A percentile compares a stretch with the other conserved stretches of the same genome.
Evolutionary conservation across 2,888 invertebrate genomes (phyloP).

Genomic region (Trichopoda pennipes): DNA sequence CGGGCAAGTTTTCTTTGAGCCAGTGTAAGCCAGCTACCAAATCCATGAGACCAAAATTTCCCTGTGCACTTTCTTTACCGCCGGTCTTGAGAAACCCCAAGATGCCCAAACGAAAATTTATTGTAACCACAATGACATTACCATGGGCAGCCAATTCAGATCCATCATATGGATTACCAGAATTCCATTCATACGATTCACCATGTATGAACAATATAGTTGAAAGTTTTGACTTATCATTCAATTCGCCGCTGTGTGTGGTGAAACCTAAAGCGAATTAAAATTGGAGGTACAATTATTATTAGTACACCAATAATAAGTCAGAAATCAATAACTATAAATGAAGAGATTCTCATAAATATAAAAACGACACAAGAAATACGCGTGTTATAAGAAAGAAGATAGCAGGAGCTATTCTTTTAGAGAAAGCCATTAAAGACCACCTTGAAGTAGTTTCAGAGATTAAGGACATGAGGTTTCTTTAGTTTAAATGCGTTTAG

Average conservation of each 20-base stretch:
- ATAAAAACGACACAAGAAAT: no score
- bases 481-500: no score
- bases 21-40: slow-evolving; percentile 97
- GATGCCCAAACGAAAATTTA: slow-evolving; percentile 94
- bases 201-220: slow-evolving; percentile 95
- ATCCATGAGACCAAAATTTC: slow-evolving; percentile 95
- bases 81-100: slow-evolving; percentile 95
- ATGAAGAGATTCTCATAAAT: no score
- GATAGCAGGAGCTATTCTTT: no score
- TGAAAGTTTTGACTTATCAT: slow-evolving; percentile 82
- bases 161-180: slow-evolving; percentile 98
- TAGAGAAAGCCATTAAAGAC: no score
- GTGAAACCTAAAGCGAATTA: slow-evolving; percentile 55
- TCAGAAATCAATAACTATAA: no score
- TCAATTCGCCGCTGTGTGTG: slow-evolving; percentile 54
- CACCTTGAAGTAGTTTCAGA: no score
- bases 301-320: no score
- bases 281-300: background rate
- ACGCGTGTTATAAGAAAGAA: no score
- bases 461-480: no score
- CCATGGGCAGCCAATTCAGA: slow-evolving; percentile 96
- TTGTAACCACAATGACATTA: slow-evolving; percentile 92
- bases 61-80: slow-evolving; percentile 92
- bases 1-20: slow-evolving; percentile 96
- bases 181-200: slow-evolving; percentile 98